Evolutionary conservation across 2,113 vertebrate genomes (phyloP).

Genomic region (Trematocara marginatum): DNA sequence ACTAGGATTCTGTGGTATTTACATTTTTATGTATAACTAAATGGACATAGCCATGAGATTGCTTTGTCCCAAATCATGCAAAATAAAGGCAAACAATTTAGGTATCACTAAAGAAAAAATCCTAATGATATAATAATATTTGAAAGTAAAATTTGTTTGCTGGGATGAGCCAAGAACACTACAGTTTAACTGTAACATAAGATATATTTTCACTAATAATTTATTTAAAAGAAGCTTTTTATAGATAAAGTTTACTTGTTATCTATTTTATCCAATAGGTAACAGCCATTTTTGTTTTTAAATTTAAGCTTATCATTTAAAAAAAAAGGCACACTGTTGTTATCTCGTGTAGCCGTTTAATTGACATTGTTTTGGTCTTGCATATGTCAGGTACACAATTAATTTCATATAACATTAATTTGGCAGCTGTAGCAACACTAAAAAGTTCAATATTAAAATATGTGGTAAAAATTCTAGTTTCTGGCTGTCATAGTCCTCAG

Average conservation of each 20-base stretch:
- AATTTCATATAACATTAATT: not conserved
- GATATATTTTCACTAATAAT: not conserved
- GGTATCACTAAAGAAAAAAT: not conserved
- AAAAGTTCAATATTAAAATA: not conserved
- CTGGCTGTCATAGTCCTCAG: not conserved
- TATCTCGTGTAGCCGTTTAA: not conserved
- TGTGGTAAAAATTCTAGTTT: not conserved
- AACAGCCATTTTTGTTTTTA: not conserved
- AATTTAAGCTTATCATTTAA: not conserved
- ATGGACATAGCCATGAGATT: not conserved
- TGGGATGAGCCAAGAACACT: not conserved
- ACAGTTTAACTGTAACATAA: not conserved
- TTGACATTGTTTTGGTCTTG: not conserved
- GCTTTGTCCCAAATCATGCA: not conserved
- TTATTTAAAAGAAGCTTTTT: not conserved
- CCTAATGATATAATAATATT: not conserved
- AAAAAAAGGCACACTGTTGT: not conserved
- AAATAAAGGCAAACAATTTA: not conserved
- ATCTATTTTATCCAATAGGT: not conserved
- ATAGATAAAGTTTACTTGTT: not conserved
- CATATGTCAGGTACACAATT: not conserved
- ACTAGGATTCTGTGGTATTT: not conserved
- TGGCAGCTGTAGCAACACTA: not conserved
- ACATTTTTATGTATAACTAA: not conserved
- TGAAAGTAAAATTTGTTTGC: not conserved